Conservation (phyloP, 2,888 invertebrate genomes). For the Rhynchonema sp. region DNA sequence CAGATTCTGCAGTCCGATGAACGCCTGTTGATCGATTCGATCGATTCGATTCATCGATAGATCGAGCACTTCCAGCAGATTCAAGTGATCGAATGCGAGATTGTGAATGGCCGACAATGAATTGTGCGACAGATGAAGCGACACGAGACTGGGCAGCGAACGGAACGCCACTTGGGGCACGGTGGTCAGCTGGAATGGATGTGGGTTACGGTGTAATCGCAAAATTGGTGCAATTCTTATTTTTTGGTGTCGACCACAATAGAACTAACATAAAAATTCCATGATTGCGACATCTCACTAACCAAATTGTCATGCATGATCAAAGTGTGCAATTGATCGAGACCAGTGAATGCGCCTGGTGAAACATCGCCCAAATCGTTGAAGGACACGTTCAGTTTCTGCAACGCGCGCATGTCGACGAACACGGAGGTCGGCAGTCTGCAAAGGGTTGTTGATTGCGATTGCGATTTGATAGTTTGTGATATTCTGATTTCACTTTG, state of each 20-base stretch:
- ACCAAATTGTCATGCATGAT: slow-evolving; percentile 2
- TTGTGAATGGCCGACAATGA: slow-evolving; percentile 1
- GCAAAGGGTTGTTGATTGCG: not conserved
- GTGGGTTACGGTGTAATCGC: not conserved
- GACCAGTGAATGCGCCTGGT: slow-evolving; percentile 7
- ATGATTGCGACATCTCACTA: too few species aligned
- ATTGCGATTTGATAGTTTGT: too few species aligned
- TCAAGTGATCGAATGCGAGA: slow-evolving; percentile 2
- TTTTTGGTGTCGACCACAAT: too few species aligned
- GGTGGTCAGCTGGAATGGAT: not conserved
- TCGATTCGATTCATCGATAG: slow-evolving; percentile 2
- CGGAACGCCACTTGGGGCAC: slow-evolving; percentile 2
- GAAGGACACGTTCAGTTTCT: slow-evolving; percentile 4
- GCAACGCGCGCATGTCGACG: slow-evolving; percentile 4
- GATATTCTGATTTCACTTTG: too few species aligned
- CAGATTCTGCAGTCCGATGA: slow-evolving; percentile 4
- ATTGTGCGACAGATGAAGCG: slow-evolving; percentile 4
- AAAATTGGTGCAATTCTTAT: not conserved
- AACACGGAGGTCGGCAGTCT: slow-evolving; percentile 8
- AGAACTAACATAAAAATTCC: too few species aligned
- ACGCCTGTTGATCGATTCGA: slow-evolving; percentile 2
- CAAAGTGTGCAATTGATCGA: slow-evolving; percentile 1
- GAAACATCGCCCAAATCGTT: slow-evolving; percentile 4
- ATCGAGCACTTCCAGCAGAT: slow-evolving; percentile 1
- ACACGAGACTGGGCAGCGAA: not conserved